Base-by-base conservation (phyloP, 2,888 invertebrate genomes). In the Hemithea aestivaria region DNA sequence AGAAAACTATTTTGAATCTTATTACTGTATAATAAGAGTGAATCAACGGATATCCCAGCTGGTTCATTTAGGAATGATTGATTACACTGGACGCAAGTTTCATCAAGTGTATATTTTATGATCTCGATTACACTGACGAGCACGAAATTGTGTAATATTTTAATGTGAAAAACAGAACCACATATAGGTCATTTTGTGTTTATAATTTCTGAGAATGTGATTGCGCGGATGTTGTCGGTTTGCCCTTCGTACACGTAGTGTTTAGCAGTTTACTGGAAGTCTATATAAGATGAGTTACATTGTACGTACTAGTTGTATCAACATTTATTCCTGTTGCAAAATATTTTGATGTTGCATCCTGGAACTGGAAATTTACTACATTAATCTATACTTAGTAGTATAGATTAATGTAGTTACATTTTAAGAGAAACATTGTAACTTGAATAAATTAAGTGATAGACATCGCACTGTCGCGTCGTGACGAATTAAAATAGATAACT, bases 201-300 rank as follows among this genome's bases (percentile, higher is more conserved):
- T 77, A 74, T 76, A 73, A 77, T 73, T 84, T 80, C 82, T 73
- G 56, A 57, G 82, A 81, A 81, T 67, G 62, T 63, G 73, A 73
- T 72, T 71, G 73, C 68, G 49, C 75, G 80, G 81, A 80, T 81
- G 79, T 81, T 79, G 69, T 58, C 56, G 60, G 56, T 60, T 62
- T 53, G 41, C 50, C 62, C 48, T 56, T 64, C 64, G 53, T 69
- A 59, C 63, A 65, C 59, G 58, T 51, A 45, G 57, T 55, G 33
- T 22, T 33, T 16, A 25, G 16, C 32, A 51, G 44, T 55, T 64
- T 70, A 60, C 69, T 72, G 68, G 64, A 71, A 73, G 59, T 61
- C 59, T 61, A 64, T 57, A 63, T 58, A 52, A 51, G 53, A 58
- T 60, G 57, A 53, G 65, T 70, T 69, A 73, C 77, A 68, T 66